These are phyloP conservation scores for Patiria miniata DNA, from an alignment of 35 echinoderm and acorn worm species.

Conservation along the genomic window DNA sequence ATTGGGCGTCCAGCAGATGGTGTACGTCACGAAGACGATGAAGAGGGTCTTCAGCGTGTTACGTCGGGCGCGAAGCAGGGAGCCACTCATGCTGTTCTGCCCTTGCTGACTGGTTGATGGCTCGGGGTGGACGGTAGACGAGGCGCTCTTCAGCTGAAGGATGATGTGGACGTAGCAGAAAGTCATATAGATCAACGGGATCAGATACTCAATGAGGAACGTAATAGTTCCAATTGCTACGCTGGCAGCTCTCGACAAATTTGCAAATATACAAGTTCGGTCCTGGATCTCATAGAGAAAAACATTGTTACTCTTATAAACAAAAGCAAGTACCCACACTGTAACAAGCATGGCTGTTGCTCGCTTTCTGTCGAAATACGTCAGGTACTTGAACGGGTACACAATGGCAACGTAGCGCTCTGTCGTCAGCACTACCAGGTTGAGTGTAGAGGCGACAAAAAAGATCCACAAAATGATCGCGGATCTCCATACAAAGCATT, in stretches of 20 bases:
- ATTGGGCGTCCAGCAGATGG: too few relatives aligned
- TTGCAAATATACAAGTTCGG: neutral
- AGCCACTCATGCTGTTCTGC: neutral
- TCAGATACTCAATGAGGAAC: conserved; percentile 30
- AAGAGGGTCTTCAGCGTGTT: too few relatives aligned
- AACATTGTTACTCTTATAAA: neutral
- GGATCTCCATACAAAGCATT: conserved; percentile 65
- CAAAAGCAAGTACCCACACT: conserved; percentile 16
- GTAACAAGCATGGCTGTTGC: neutral
- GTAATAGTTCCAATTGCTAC: neutral
- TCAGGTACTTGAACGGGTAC: conserved; percentile 39
- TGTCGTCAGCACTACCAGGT: conserved; percentile 55
- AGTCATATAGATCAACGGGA: too few relatives aligned
- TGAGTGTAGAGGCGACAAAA: conserved; percentile 66
- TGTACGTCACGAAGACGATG: too few relatives aligned
- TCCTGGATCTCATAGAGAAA: neutral
- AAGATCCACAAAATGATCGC: conserved; percentile 40
- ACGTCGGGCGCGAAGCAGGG: neutral
- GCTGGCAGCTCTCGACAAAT: neutral
- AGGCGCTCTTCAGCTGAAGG: neutral
- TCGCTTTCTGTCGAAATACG: neutral
- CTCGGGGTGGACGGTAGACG: too few relatives aligned
- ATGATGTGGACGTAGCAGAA: too few relatives aligned
- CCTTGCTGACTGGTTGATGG: too few relatives aligned
- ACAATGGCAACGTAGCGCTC: conserved; percentile 71